Conservation (phyloP, 2,113 vertebrate species). For the Eretmochelys imbricata region DNA sequence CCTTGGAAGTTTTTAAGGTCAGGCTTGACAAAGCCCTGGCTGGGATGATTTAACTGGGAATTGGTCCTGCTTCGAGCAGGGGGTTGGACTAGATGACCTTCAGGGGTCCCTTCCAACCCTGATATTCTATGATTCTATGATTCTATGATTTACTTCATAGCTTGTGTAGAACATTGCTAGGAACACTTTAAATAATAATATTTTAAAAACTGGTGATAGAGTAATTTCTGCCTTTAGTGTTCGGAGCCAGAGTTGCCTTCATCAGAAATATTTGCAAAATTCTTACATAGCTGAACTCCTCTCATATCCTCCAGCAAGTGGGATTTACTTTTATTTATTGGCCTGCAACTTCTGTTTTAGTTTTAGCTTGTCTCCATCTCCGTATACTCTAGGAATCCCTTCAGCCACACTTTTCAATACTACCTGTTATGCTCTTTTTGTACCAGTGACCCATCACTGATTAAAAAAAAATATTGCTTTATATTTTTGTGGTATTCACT, state of each 20-base stretch:
- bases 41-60: too few relatives aligned
- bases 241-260: background rate
- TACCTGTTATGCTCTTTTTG: background rate
- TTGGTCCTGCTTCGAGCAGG: too few relatives aligned
- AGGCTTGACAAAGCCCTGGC: too few relatives aligned
- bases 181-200: background rate
- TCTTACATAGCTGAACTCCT: background rate
- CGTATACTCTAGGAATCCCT: background rate
- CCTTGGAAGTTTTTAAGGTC: too few relatives aligned
- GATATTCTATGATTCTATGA: too few relatives aligned
- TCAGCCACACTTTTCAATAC: background rate
- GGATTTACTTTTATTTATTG: background rate
- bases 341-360: background rate
- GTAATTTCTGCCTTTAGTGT: background rate
- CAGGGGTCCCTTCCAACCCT: too few relatives aligned
- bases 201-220: background rate
- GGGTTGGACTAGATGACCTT: too few relatives aligned
- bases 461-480: background rate
- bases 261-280: background rate
- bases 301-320: background rate
- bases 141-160: background rate
- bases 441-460: background rate
- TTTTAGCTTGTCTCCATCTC: background rate
- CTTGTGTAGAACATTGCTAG: background rate
- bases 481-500: background rate